Base-by-base conservation (phyloP, 2,888 invertebrate genomes). In the Lathronympha strigana region DNA sequence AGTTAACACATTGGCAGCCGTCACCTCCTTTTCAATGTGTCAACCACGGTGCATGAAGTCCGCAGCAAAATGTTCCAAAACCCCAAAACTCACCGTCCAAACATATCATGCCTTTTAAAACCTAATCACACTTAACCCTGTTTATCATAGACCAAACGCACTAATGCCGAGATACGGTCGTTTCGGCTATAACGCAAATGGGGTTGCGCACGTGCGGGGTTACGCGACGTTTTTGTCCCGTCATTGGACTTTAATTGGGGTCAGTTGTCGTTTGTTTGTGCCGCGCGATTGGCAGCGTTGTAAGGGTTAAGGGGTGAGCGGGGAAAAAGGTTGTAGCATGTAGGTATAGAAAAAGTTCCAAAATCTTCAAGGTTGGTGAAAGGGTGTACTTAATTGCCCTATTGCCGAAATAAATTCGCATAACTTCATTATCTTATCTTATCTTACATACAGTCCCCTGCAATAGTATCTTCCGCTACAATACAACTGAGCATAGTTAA, bases 231-330 rank as follows among this genome's bases (percentile, higher is more conserved):
- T 66, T 66, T 66, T 66, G 60, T 61, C 49, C 61, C 61, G 66
- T 66, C 66, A 66, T 66, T 66, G 61, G 66, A 61, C 53, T 66
- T 66, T 66, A 66, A 66, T 61, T 61, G 66, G 66, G 66, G 66
- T 66, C 66, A 54, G 53, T 60, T 54, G 63, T 51, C 63, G 63
- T 63, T 63, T 66, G 66, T 60, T 66, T 66, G 66, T 58, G 50
- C 58, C 63, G 63, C 61, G 33, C 61, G 28, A 66, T 66, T 66
- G 66, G 45, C 13, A 9, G 60, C 53, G 38, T 17, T 19, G 40
- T 49, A 66, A 66, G 54, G 60, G 53, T 54, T 61, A n/a, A 60
- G 36, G 11, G 36, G 38, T 13, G 23, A 38, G 47, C 47, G 54
- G 38, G 58, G 19, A 4, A 43, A 11, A 54, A 55, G 11, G 17